Conservation (phyloP, 1,140 invertebrate genomes). For the Aphis craccivora region DNA sequence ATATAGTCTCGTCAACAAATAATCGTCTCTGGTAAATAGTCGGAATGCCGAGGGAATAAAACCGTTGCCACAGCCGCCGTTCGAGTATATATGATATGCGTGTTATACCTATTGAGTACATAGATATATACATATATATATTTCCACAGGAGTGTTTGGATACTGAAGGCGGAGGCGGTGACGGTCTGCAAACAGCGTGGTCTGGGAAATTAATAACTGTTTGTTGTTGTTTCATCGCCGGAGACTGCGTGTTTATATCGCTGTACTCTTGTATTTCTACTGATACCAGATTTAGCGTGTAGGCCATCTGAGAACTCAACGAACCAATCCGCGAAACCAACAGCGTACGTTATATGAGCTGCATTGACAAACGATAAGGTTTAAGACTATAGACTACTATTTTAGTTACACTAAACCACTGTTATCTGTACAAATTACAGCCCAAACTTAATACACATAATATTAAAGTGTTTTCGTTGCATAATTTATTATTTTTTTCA, state of each 20-base stretch:
- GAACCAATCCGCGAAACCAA: not conserved
- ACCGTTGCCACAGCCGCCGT: not conserved
- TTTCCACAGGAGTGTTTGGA: slow-evolving; percentile 14
- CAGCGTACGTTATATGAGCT: not conserved
- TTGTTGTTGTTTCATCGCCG: slow-evolving; percentile 18
- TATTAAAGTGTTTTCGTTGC: not conserved
- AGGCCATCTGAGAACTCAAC: not conserved
- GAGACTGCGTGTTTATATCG: not conserved
- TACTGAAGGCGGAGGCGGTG: not conserved
- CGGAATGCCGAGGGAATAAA: not conserved
- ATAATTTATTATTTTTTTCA: not conserved
- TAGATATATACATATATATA: not conserved
- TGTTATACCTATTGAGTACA: not conserved
- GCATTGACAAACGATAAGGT: not conserved
- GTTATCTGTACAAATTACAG: not conserved
- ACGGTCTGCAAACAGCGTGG: slow-evolving; percentile 14
- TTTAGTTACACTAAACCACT: too few species aligned
- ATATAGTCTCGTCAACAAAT: slow-evolving; percentile 34
- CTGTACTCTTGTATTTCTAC: not conserved
- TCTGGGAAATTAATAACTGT: slow-evolving; percentile 30
- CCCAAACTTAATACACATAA: not conserved
- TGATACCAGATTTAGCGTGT: not conserved
- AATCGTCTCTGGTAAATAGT: slow-evolving; percentile 26
- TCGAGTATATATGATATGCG: not conserved
- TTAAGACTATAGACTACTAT: too few species aligned